Base-by-base conservation (phyloP, 2,113 vertebrate species). In the Cynoglossus semilaevis region DNA sequence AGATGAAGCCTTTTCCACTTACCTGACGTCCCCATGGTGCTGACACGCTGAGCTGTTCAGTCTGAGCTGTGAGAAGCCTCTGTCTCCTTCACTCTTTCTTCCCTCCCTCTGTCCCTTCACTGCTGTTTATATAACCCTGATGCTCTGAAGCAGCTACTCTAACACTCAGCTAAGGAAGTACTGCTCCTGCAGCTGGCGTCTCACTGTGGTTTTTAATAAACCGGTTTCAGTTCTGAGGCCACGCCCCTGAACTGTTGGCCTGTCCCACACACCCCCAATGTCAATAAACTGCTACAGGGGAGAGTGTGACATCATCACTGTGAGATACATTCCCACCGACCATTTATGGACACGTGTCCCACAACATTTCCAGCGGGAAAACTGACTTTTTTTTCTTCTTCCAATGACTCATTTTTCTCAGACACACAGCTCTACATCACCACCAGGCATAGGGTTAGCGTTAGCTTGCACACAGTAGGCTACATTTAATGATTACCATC, bases 1-100 rank as follows among this genome's bases (percentile, higher is more conserved):
- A 54, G 22, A 45, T 40, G 19, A n/a, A 59, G 13, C 37, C 59
- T 34, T 70, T 63, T 67, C 46, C 43, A 80, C 87, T 83, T 81
- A 92, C 91, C 89, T 82, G 90, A 90, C 66, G 91, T 92, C 38
- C 91, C 91, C 91, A 92, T 92, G 59, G 60, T 80, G 72, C 70
- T 63, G 63, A 77, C 63, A 63, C 52, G 63, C 73, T 44, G 60
- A 62, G 42, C 51, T 60, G 70, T 42, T 64, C 57, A 62, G 53
- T 58, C 41, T 59, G 58, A 60, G 42, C 55, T 53, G 22, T 19
- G 63, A 57, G 51, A 51, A 35, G n/a, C 34, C 34, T 50, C 59
- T 38, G 19, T 15, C 9, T 43, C 11, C 36, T 8, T 47, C 19
- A 35, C 49, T 19, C 15, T 40, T 34, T 35, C 57, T 36, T 18